phyloP scores from a whole-genome alignment of 2,113 vertebrate species.

The Macaca nemestrina region DNA sequence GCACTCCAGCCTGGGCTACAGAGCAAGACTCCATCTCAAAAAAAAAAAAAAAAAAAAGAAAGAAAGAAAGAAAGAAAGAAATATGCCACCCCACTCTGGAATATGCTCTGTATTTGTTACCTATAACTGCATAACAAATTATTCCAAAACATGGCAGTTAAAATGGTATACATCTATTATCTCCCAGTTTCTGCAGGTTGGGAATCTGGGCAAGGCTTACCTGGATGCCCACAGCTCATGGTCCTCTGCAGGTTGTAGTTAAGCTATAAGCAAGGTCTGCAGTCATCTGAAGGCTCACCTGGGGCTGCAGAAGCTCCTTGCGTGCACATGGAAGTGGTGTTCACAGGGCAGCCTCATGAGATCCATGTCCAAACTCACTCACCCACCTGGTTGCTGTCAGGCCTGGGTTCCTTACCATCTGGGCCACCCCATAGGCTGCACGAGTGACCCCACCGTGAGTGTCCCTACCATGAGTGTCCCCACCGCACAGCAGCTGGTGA shows the following conservation, averaged over 20 bases:
- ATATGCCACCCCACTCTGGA: not conserved
- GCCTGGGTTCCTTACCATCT: not conserved
- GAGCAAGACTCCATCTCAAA: too few relatives aligned
- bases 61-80: not conserved
- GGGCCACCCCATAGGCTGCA: not conserved
- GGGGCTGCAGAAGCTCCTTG: not conserved
- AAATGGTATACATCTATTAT: not conserved
- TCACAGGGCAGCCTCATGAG: not conserved
- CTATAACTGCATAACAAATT: not conserved
- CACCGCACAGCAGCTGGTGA: not conserved
- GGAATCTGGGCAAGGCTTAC: not conserved
- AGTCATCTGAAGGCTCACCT: not conserved
- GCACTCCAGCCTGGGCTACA: too few relatives aligned
- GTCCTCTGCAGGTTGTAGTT: not conserved
- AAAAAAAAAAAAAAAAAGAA: not conserved
- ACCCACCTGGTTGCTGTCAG: not conserved
- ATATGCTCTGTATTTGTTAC: not conserved
- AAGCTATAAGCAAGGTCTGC: not conserved
- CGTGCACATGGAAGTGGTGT: rapidly evolving
- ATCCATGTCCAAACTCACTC: too few relatives aligned
- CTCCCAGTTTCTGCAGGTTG: not conserved
- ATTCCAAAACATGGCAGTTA: not conserved
- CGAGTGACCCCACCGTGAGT: not conserved
- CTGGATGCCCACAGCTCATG: rapidly evolving
- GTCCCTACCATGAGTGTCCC: not conserved